Evolutionary conservation across 2,888 invertebrate genomes (phyloP).

Genomic region (Trichacis sp.): DNA sequence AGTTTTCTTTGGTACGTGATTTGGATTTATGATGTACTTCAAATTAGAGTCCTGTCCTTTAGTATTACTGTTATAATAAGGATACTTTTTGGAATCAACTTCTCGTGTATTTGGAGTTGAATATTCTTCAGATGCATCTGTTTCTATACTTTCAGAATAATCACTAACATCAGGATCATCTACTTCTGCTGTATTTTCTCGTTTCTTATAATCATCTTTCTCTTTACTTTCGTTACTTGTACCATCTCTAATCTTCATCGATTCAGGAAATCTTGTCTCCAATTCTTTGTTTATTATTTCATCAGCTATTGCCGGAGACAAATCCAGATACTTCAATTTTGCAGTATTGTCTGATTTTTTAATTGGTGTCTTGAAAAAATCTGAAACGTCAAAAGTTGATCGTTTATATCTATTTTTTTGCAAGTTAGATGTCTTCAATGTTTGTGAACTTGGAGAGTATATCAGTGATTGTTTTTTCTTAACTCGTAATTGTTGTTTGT

Average conservation of each 20-base stretch:
- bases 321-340: slow-evolving; percentile 46
- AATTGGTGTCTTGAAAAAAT: no score
- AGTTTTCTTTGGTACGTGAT: slow-evolving; percentile 75
- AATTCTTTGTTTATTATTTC: slow-evolving; percentile 58
- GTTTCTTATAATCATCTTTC: slow-evolving; percentile 1
- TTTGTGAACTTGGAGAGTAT: not conserved
- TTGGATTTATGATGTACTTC: slow-evolving; percentile 76
- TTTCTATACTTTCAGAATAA: slow-evolving; percentile 38
- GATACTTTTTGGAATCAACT: slow-evolving; percentile 72
- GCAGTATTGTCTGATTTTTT: not conserved
- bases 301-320: slow-evolving; percentile 48
- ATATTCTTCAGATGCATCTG: slow-evolving; percentile 18
- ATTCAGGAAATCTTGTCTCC: slow-evolving; percentile 45
- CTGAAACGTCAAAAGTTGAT: not conserved
- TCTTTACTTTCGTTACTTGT: slow-evolving; percentile 39
- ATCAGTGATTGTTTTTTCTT: slow-evolving; percentile 27
- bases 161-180: slow-evolving; percentile 52
- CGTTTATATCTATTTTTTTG: not conserved
- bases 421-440: no score
- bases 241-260: slow-evolving; percentile 30
- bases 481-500: slow-evolving; percentile 30
- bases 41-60: slow-evolving; percentile 74
- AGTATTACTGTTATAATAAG: slow-evolving; percentile 73
- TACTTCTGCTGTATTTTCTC: slow-evolving; percentile 53
- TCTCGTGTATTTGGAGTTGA: slow-evolving; percentile 20